Conservation (phyloP, 2,888 invertebrate species). For the Branchipolynoe longqiensis region DNA sequence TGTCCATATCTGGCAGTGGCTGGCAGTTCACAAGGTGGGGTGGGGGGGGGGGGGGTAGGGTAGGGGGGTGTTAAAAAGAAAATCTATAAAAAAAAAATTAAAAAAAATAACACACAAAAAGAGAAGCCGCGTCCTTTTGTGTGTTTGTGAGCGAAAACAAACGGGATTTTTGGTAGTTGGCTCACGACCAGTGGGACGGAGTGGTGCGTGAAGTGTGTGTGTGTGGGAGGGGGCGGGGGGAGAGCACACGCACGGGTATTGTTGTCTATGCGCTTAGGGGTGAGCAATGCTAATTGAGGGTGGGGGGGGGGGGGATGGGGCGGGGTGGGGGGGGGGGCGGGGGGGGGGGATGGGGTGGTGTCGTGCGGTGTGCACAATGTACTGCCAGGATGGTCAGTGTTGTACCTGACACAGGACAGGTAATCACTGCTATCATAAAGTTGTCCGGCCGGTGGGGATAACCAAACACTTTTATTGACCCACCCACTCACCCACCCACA, state of each 20-base stretch:
- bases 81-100: too few relatives aligned
- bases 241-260: neutral
- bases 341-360: neutral
- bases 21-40: too few relatives aligned
- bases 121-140: neutral
- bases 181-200: neutral
- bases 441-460: too few relatives aligned
- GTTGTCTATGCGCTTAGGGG: neutral
- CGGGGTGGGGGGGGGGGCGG: neutral
- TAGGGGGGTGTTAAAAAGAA: too few relatives aligned
- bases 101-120: slow-evolving; percentile 19
- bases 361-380: neutral
- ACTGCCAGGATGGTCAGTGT: neutral
- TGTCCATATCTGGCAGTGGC: neutral
- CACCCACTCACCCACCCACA: too few relatives aligned
- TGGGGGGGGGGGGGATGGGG: neutral
- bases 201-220: too few relatives aligned
- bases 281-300: slow-evolving; percentile 29
- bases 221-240: too few relatives aligned
- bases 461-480: too few relatives aligned
- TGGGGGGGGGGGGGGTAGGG: too few relatives aligned
- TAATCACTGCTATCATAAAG: neutral
- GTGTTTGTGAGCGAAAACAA: slow-evolving; percentile 19
- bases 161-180: slow-evolving; percentile 8
- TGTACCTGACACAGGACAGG: neutral